phyloP scores from a whole-genome alignment of 2,888 invertebrate genomes.

The Tipula helvola region DNA sequence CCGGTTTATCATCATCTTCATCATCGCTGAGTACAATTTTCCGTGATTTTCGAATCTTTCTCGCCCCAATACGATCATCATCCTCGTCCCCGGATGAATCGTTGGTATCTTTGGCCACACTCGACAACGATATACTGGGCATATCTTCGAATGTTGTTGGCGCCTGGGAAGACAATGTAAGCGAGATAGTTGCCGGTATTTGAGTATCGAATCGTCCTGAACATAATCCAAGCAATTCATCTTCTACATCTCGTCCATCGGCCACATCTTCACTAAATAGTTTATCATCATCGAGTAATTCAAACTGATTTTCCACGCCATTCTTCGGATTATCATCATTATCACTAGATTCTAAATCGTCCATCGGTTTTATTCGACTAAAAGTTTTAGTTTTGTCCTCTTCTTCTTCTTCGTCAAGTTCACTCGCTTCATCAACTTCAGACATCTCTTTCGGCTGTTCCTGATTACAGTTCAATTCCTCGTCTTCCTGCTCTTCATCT shows the following conservation, averaged over 20 bases:
- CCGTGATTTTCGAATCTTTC: conserved; percentile 6
- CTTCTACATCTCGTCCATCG: conserved; percentile 29
- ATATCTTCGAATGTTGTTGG: conserved; percentile 17
- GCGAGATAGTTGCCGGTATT: conserved; percentile 7
- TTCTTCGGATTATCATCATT: not conserved
- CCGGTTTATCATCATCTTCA: conserved; percentile 38
- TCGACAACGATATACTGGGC: not conserved
- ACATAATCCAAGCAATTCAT: conserved; percentile 41
- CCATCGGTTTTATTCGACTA: not conserved
- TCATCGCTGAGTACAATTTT: conserved; percentile 21
- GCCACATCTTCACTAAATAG: conserved; percentile 18
- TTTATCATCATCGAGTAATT: not conserved
- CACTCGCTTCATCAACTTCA: conserved; percentile 15
- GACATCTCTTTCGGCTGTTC: not conserved
- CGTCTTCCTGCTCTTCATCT: conserved; percentile 38
- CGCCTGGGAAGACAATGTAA: conserved; percentile 11
- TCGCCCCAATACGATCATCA: conserved; percentile 28
- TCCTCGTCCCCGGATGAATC: conserved; percentile 17
- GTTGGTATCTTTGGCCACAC: not conserved
- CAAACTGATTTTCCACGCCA: not conserved
- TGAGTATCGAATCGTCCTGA: conserved; percentile 42
- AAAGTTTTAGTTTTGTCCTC: not conserved
- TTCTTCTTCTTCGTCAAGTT: conserved; percentile 14
- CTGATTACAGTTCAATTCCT: conserved; percentile 19
- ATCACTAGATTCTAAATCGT: not conserved